Conservation (phyloP, 2,797 vertebrate genomes). For the Enteromius trimaculatus region DNA sequence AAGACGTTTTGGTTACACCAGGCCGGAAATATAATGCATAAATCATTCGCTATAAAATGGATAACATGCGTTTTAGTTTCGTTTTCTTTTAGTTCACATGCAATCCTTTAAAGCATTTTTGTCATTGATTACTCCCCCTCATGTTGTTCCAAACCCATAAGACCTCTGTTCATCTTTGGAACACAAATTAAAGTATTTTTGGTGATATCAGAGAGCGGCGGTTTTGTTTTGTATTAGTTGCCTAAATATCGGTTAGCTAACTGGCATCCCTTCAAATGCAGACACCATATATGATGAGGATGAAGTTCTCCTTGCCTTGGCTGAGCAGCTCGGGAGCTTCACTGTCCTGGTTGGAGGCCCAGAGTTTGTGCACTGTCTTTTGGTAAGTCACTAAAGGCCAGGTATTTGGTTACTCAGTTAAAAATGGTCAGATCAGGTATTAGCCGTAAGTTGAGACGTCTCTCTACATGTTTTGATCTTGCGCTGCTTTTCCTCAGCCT, state of each 20-base stretch:
- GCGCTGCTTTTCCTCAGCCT: slow-evolving; percentile 68
- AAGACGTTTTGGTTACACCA: neutral
- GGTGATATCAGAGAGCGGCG: too few species aligned
- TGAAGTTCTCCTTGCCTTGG: slow-evolving; percentile 85
- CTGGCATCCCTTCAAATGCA: slow-evolving; percentile 53
- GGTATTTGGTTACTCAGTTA: too few species aligned
- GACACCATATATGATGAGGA: slow-evolving; percentile 90
- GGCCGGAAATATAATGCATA: neutral
- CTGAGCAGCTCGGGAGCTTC: slow-evolving; percentile 87
- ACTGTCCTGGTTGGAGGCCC: slow-evolving; percentile 86
- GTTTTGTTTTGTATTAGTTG: neutral
- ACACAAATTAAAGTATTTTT: too few species aligned
- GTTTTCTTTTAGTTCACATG: neutral
- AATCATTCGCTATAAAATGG: neutral
- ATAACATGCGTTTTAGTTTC: neutral
- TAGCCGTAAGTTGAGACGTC: neutral
- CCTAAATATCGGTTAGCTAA: neutral
- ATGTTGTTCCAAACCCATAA: too few species aligned
- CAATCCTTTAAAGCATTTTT: neutral
- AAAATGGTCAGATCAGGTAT: neutral
- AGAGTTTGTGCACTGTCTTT: slow-evolving; percentile 85
- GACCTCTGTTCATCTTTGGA: too few species aligned
- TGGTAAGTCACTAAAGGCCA: slow-evolving; percentile 72
- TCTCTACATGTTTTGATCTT: neutral
- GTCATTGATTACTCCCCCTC: too few species aligned